A percentile compares a stretch with the other conserved stretches of the same genome.
phyloP scores from a whole-genome alignment of 2,888 invertebrate genomes.

The Papilio protenor region DNA sequence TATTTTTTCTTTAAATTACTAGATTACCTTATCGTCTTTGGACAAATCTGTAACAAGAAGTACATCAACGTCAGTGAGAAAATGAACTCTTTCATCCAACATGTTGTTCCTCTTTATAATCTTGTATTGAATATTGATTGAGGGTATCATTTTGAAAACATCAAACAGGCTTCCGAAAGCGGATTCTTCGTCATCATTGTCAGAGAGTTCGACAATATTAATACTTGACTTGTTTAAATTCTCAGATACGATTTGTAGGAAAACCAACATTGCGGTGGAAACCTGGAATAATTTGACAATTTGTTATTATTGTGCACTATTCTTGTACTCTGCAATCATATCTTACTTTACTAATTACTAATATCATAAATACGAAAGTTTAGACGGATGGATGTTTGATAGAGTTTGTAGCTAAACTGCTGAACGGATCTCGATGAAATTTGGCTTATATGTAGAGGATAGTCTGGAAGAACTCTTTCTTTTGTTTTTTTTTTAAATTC shows the following conservation, averaged over 20 bases:
- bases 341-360: too few species aligned
- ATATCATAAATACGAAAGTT: too few species aligned
- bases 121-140: conserved; percentile 46
- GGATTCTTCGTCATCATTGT: conserved; percentile 40
- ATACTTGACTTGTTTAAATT: conserved; percentile 53
- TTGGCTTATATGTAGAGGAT: too few species aligned
- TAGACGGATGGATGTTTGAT: too few species aligned
- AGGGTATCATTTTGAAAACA: conserved; percentile 45
- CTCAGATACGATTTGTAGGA: conserved; percentile 57
- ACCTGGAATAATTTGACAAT: conserved; percentile 49
- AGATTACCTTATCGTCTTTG: conserved; percentile 52
- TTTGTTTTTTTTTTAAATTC: too few species aligned
- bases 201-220: conserved; percentile 51
- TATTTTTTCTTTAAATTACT: too few species aligned
- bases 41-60: conserved; percentile 52
- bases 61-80: conserved; percentile 48
- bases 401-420: too few species aligned
- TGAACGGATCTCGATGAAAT: too few species aligned
- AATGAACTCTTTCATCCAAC: conserved; percentile 39
- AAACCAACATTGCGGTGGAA: conserved; percentile 48
- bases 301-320: too few species aligned
- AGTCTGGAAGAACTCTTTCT: too few species aligned
- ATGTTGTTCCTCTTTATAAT: conserved; percentile 43
- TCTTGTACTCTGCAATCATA: too few species aligned
- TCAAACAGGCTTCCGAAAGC: conserved; percentile 46